These are phyloP conservation scores for Nyctibius bracteatus DNA, from an alignment of 2,113 vertebrate species.

Conservation along the genomic window DNA sequence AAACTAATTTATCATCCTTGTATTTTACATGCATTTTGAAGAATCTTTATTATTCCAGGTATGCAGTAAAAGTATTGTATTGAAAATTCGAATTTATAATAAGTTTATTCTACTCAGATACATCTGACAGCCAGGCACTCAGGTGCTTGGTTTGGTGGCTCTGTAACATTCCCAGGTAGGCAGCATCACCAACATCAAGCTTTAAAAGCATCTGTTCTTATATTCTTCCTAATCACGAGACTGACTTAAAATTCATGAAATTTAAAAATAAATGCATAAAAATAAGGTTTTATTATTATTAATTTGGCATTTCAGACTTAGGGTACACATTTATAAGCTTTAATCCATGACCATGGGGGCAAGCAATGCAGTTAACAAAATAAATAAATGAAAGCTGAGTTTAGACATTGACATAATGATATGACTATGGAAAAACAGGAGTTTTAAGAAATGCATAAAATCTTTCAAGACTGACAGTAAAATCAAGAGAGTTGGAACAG, in stretches of 20 bases:
- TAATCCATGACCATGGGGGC: not conserved
- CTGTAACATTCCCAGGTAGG: not conserved
- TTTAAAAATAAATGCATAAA: not conserved
- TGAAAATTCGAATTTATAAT: not conserved
- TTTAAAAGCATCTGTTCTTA: not conserved
- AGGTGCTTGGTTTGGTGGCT: not conserved
- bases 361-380: not conserved
- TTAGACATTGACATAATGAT: not conserved
- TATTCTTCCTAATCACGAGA: not conserved
- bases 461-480: not conserved
- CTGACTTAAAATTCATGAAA: not conserved
- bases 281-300: not conserved
- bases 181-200: not conserved
- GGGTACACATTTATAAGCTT: not conserved
- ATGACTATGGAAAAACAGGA: not conserved
- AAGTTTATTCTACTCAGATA: not conserved
- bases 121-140: not conserved
- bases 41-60: not conserved
- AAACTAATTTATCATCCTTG: not conserved
- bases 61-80: not conserved
- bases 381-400: not conserved
- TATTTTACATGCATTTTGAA: not conserved
- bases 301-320: not conserved
- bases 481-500: not conserved
- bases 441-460: not conserved